phyloP scores from a whole-genome alignment of 64 coral and sea anemone species.

The Hydrozoanthus tunicans region DNA sequence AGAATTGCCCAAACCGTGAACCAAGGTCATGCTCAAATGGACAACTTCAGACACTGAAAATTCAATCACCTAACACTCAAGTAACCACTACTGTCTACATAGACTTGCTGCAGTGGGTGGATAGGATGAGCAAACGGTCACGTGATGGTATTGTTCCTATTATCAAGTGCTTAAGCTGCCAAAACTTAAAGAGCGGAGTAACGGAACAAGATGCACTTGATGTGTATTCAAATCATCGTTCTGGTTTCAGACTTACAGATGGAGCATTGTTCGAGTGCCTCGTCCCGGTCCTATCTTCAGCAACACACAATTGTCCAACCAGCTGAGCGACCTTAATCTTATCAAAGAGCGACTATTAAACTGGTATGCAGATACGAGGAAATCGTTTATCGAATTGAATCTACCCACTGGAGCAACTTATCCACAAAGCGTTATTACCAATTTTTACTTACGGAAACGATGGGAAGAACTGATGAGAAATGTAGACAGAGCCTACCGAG shows the following conservation, averaged over 20 bases:
- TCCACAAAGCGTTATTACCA: neutral
- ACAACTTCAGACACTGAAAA: neutral
- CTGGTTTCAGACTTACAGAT: neutral
- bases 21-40: neutral
- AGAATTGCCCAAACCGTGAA: neutral
- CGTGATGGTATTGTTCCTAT: constrained; percentile 1
- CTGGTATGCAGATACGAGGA: neutral
- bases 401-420: neutral
- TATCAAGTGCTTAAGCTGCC: neutral
- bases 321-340: neutral
- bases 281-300: neutral
- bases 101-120: neutral
- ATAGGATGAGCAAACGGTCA: neutral
- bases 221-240: neutral
- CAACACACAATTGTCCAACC: neutral
- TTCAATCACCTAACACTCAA: neutral
- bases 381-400: neutral
- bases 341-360: neutral
- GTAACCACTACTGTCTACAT: neutral
- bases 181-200: neutral
- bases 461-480: constrained; percentile 13
- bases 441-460: constrained; percentile 4
- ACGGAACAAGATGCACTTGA: neutral
- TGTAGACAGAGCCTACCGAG: neutral
- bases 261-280: neutral